Evolutionary conservation across 2,888 invertebrate species (phyloP).

Genomic region (Leptarthrus brevirostris): DNA sequence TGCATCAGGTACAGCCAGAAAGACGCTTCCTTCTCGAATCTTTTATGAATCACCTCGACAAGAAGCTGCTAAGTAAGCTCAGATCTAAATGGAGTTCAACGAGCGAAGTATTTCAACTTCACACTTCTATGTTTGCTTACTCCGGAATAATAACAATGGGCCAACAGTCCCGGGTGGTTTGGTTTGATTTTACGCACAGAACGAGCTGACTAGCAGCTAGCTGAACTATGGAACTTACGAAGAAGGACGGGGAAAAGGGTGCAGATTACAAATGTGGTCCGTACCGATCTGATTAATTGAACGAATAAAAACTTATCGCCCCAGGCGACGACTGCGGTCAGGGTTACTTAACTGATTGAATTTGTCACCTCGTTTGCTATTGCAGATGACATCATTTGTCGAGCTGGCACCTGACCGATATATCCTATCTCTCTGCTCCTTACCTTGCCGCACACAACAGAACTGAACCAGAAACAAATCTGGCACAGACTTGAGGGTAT

Average conservation of each 20-base stretch:
- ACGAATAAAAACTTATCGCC: slow-evolving; percentile 28
- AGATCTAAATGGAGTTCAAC: background rate
- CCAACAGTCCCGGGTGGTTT: too few relatives aligned
- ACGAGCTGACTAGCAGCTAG: too few relatives aligned
- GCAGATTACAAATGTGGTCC: slow-evolving; percentile 7
- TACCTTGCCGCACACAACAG: background rate
- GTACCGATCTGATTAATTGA: slow-evolving; percentile 21
- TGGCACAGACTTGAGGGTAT: background rate
- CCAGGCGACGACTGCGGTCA: background rate
- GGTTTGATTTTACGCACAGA: too few relatives aligned
- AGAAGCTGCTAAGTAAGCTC: background rate
- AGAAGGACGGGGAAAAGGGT: background rate
- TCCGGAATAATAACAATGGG: background rate
- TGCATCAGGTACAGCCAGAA: background rate
- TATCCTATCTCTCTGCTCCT: background rate
- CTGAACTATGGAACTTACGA: background rate
- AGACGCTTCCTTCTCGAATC: too few relatives aligned
- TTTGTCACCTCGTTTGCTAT: slow-evolving; percentile 32
- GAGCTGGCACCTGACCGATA: background rate
- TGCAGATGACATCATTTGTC: slow-evolving; percentile 37
- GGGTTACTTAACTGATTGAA: slow-evolving; percentile 39
- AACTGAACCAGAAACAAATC: background rate
- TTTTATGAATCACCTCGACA: background rate
- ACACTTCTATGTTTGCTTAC: background rate
- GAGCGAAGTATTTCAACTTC: background rate